A percentile compares a stretch with the other conserved stretches of the same genome.
Conservation (phyloP, 2,797 vertebrate genomes). For the Anisognathus igniventris region DNA sequence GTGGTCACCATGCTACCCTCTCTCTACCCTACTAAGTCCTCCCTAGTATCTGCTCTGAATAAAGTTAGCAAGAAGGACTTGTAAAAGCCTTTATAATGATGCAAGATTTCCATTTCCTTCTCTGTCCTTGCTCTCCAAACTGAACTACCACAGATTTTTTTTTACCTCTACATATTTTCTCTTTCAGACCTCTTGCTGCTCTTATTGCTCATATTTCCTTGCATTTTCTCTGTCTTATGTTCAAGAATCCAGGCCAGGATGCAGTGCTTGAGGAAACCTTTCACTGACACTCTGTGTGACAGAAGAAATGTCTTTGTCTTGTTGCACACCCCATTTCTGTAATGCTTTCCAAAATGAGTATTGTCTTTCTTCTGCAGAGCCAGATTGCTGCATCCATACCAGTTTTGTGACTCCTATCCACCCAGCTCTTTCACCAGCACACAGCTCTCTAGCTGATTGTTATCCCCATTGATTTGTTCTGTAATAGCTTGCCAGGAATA, state of each 20-base stretch:
- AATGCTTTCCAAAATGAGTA: not conserved
- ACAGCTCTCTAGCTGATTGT: slow-evolving; percentile 12
- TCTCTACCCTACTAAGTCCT: not conserved
- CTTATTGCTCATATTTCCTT: not conserved
- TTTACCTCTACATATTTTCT: not conserved
- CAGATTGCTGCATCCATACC: not conserved
- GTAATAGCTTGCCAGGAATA: slow-evolving; percentile 18
- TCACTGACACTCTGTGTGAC: not conserved
- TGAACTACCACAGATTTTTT: not conserved
- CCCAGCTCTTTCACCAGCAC: not conserved
- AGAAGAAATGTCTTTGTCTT: not conserved
- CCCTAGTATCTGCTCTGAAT: not conserved
- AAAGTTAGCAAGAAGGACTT: not conserved
- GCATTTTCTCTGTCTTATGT: not conserved
- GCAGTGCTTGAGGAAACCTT: not conserved
- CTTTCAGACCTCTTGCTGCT: not conserved
- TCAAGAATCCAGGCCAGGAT: not conserved
- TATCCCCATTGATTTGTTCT: slow-evolving; percentile 31
- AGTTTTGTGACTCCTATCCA: not conserved
- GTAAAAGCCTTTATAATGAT: not conserved
- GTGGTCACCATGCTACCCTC: not conserved
- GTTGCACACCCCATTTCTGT: not conserved
- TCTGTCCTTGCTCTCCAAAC: not conserved
- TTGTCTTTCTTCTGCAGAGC: not conserved
- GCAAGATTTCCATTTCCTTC: not conserved